Evolutionary conservation across 1,140 invertebrate genomes (phyloP).

Genomic region (Eupristina koningsbergeri): DNA sequence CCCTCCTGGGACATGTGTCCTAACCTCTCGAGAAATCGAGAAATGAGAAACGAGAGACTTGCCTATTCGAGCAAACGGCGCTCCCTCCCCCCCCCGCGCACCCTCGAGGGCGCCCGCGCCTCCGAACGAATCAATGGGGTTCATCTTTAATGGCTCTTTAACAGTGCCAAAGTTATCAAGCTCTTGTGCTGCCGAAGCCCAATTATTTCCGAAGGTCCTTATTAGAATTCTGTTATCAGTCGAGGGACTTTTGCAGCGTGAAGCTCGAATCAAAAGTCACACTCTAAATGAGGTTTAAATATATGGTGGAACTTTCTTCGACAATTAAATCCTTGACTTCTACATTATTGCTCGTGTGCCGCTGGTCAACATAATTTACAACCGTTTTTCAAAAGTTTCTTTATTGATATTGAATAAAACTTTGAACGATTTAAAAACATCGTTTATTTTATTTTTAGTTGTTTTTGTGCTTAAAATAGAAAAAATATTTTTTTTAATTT

Average conservation of each 20-base stretch:
- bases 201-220: neutral
- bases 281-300: no score
- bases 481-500: no score
- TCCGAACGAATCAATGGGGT: slow-evolving; percentile 28
- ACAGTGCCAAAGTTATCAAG: neutral
- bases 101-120: slow-evolving; percentile 4
- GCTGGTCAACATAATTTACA: no score
- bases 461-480: no score
- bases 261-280: neutral
- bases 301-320: no score
- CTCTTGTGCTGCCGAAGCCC: neutral
- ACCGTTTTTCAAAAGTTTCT: no score
- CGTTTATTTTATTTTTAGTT: no score
- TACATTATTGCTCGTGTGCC: no score
- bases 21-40: neutral
- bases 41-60: neutral
- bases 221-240: neutral
- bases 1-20: slow-evolving; percentile 19
- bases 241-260: neutral
- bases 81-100: neutral
- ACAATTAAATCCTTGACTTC: no score
- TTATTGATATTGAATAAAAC: no score
- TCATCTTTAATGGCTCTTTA: slow-evolving; percentile 21
- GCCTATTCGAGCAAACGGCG: neutral
- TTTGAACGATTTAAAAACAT: neutral